Conservation (phyloP, 2,113 vertebrate species). For the Myocastor coypus region DNA sequence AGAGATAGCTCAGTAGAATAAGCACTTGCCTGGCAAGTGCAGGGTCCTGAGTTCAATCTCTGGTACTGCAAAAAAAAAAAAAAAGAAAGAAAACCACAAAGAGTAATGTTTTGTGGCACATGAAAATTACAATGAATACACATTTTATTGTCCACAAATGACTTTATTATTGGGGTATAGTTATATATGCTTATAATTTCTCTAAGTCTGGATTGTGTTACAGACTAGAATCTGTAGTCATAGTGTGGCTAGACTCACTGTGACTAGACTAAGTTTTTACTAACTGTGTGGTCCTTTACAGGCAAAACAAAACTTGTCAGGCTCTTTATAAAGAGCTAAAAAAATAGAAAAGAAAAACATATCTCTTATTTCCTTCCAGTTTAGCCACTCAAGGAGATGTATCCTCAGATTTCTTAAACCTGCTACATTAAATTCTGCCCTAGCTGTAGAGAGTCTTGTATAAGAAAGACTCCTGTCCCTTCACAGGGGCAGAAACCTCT, state of each 20-base stretch:
- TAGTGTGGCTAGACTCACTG: neutral
- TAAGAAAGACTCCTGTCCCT: neutral
- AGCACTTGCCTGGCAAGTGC: no score
- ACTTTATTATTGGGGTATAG: neutral
- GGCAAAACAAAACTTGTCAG: neutral
- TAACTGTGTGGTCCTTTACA: neutral
- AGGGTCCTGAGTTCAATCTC: no score
- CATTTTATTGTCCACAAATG: neutral
- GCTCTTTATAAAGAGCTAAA: neutral
- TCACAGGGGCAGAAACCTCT: neutral
- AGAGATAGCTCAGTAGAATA: no score
- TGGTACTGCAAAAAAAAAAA: no score
- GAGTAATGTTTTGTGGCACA: neutral
- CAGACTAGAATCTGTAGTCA: neutral
- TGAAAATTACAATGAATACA: neutral
- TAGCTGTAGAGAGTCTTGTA: neutral
- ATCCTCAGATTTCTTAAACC: neutral
- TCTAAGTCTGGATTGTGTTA: neutral
- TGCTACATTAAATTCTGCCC: neutral
- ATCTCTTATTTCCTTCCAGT: neutral
- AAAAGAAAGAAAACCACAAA: no score
- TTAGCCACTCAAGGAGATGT: neutral
- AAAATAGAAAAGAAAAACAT: neutral
- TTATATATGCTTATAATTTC: neutral
- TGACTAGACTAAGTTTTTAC: neutral